phyloP scores from a whole-genome alignment of 2,797 vertebrate species.

The Urocyon cinereoargenteus region DNA sequence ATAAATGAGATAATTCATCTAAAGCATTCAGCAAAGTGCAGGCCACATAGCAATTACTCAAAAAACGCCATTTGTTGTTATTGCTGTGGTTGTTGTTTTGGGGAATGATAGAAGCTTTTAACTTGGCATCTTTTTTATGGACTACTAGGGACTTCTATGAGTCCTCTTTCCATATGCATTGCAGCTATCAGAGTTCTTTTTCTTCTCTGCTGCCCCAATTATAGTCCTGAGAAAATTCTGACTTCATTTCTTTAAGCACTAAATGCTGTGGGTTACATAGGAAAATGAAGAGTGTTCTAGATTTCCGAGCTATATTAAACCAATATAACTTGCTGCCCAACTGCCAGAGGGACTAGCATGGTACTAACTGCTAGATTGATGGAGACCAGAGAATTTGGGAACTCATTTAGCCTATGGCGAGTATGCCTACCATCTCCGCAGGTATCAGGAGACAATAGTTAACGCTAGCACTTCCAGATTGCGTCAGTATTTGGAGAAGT shows the following conservation, averaged over 20 bases:
- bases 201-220: constrained; percentile 18
- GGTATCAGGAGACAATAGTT: not conserved
- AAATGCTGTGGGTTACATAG: constrained; percentile 37
- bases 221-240: constrained; percentile 54
- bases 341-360: not conserved
- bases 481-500: constrained; percentile 6
- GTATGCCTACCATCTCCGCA: not conserved
- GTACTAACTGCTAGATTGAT: constrained; percentile 25
- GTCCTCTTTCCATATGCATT: constrained; percentile 36
- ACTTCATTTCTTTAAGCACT: constrained; percentile 68
- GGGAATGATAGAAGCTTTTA: not conserved
- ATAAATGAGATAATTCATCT: not conserved
- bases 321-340: constrained; percentile 68
- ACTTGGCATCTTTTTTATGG: not conserved
- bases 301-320: constrained; percentile 69
- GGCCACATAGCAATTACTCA: not conserved
- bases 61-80: not conserved
- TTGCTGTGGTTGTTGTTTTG: not conserved
- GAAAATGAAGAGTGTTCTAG: constrained; percentile 69
- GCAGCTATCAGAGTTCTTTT: not conserved
- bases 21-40: not conserved
- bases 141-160: not conserved
- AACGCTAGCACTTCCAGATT: not conserved
- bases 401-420: not conserved
- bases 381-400: not conserved